These are phyloP conservation scores for Dioctria linearis DNA, from an alignment of 2,888 invertebrate species.

Conservation along the genomic window DNA sequence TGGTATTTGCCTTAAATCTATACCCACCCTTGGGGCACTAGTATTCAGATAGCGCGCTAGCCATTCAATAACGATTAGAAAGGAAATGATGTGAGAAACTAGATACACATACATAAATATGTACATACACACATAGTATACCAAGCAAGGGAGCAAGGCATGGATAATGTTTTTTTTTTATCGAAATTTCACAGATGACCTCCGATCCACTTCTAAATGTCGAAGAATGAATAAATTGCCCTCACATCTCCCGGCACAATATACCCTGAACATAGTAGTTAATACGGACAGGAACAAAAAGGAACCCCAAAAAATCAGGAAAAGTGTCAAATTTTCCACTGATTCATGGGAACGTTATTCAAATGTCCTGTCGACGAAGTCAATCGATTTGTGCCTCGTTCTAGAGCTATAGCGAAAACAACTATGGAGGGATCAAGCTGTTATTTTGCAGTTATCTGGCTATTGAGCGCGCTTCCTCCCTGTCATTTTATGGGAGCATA, in stretches of 20 bases:
- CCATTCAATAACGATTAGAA: not conserved
- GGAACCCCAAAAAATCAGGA: constrained; percentile 50
- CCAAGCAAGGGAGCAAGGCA: not conserved
- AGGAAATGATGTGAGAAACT: constrained; percentile 39
- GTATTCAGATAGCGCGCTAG: not conserved
- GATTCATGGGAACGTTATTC: constrained; percentile 57
- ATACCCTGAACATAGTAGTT: constrained; percentile 5
- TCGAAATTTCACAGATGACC: constrained; percentile 31
- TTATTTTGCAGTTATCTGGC: constrained; percentile 55
- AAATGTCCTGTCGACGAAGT: constrained; percentile 53
- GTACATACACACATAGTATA: not conserved
- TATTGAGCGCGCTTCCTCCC: constrained; percentile 35
- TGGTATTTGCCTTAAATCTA: too few relatives aligned
- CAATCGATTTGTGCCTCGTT: constrained; percentile 53
- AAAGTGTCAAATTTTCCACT: constrained; percentile 56
- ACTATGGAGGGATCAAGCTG: constrained; percentile 53
- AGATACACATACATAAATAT: not conserved
- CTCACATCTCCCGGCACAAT: constrained; percentile 9
- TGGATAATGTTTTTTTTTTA: constrained; percentile 39
- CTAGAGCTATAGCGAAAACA: constrained; percentile 29
- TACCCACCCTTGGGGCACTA: not conserved
- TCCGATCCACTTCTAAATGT: constrained; percentile 47
- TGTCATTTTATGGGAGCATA: constrained; percentile 53
- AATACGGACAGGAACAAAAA: constrained; percentile 53
- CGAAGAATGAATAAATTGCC: constrained; percentile 49